A percentile compares a stretch with the other conserved stretches of the same genome.
Conservation (phyloP, 2,888 invertebrate species). For the Ophraella communa region DNA sequence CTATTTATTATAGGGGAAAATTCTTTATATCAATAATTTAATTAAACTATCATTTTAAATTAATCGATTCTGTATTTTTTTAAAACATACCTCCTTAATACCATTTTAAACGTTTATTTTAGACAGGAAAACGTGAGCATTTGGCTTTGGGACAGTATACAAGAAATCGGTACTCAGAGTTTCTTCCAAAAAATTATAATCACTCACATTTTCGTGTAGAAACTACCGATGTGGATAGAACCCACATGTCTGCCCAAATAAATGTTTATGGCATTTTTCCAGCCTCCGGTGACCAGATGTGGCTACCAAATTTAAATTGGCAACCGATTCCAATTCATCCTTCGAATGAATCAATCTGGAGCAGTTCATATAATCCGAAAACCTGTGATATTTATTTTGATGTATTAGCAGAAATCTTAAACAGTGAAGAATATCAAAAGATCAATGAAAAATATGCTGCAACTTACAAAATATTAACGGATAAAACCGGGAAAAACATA, state of each 20-base stretch:
- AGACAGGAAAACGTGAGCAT: constrained; percentile 72
- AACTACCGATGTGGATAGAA: constrained; percentile 84
- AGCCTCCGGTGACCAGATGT: constrained; percentile 64
- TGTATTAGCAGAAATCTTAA: constrained; percentile 2
- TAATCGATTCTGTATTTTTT: no score
- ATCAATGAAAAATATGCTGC: constrained; percentile 62
- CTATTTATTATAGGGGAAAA: no score
- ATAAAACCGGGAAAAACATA: constrained; percentile 66
- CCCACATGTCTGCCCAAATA: constrained; percentile 81
- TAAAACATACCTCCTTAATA: not conserved
- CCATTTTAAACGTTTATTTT: not conserved
- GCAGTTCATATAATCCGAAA: not conserved
- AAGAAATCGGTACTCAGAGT: constrained; percentile 69
- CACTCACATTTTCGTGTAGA: constrained; percentile 63
- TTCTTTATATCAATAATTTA: no score
- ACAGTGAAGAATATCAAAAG: constrained; percentile 49
- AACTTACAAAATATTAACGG: constrained; percentile 68
- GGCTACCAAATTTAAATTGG: constrained; percentile 68
- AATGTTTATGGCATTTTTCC: constrained; percentile 78
- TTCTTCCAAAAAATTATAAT: constrained; percentile 62
- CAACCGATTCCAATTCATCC: constrained; percentile 78
- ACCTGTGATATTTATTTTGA: constrained; percentile 10
- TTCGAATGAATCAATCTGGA: constrained; percentile 56
- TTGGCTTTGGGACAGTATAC: constrained; percentile 75
- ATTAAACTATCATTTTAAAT: no score